Evolutionary conservation across 2,797 vertebrate species (phyloP), one percentile per base, ranked within the genome.

Genomic region (Ambastaia sidthimunki): DNA sequence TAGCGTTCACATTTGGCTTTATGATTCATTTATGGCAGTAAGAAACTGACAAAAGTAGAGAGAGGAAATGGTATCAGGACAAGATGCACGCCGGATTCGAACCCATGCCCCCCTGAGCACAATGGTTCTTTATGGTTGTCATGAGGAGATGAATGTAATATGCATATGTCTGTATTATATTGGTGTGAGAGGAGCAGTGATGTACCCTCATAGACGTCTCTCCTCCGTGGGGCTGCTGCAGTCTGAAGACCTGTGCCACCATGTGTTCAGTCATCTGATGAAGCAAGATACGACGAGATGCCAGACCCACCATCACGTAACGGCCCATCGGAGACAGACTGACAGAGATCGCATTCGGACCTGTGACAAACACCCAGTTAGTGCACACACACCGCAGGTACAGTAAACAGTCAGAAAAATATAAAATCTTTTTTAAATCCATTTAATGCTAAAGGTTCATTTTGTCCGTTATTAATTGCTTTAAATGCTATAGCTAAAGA

Each of bases 201-300:
- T 95, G 95, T 87, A 98, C 97, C 92, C 96, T 95, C 93, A 99
- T 99, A 76, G 98, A 99, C 0, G 96, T 98, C 91, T 99, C 98
- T 73, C 97, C 97, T 57, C 96, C 97, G 0, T 99, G 97, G 0
- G 98, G 97, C 85, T 99, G 98, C 80, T 99, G 98, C 86, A 99
- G 93, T 71, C 97, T 95, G 95, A 99, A 99, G 90, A 99, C 98
- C 89, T 99, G 98, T 66, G 98, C 98, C 85, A 99, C 98, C 97
- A 99, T 99, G 94, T 99, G 98, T 92, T 99, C 97, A 5, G 96
- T 98, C 89, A 96, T 96, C 65, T 97, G 98, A 82, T 99, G 98
- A 86, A 99, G 92, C 78, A 99, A 93, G 90, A 99, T 99, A 76
- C 98, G 94, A 48, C 97, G 95, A 4, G 98, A 99, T 73, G 97